phyloP scores from a whole-genome alignment of 2,113 vertebrate species.

The Acrocephalus kingi region DNA sequence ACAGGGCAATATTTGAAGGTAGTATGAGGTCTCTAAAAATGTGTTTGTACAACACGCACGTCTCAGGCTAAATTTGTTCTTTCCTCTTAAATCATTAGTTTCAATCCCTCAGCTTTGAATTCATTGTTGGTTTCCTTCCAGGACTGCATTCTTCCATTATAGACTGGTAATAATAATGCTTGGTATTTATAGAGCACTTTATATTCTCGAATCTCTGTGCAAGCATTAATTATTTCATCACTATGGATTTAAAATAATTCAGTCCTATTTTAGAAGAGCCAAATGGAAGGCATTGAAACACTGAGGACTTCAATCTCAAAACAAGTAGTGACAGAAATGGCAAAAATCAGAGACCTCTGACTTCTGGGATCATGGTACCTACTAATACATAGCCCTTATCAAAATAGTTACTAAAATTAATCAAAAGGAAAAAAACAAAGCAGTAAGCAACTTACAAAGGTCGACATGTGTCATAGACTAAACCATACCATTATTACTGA shows the following conservation, averaged over 20 bases:
- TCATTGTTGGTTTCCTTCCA: conserved; percentile 23
- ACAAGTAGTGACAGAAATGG: background rate
- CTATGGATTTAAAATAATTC: conserved; percentile 26
- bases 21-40: background rate
- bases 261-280: background rate
- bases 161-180: conserved; percentile 25
- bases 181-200: conserved; percentile 50
- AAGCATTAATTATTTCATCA: conserved; percentile 49
- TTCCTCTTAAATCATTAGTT: conserved; percentile 30
- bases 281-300: conserved; percentile 8
- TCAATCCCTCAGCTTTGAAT: conserved; percentile 23
- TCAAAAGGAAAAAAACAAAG: background rate
- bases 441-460: background rate
- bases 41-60: background rate
- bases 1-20: background rate
- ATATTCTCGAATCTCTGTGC: conserved; percentile 7
- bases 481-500: background rate
- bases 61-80: conserved; percentile 5
- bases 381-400: background rate
- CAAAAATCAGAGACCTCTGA: background rate
- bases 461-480: background rate
- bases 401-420: conserved; percentile 19
- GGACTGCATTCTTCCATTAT: background rate
- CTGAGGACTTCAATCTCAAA: background rate
- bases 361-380: background rate